Conservation (phyloP, 2,888 invertebrate species). For the Elgonia sp. region DNA sequence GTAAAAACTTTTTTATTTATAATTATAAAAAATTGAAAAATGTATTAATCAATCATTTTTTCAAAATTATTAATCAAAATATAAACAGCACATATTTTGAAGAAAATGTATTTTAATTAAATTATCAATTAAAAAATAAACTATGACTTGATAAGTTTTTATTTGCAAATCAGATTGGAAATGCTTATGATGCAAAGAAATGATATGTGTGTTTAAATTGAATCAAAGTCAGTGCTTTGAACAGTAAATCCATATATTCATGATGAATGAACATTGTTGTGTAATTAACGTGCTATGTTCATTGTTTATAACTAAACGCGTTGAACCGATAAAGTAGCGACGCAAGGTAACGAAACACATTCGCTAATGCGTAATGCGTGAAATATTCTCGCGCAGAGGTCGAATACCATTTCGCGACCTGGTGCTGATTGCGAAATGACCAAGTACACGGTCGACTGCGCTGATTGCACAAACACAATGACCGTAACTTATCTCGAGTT, state of each 20-base stretch:
- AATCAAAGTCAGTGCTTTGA: too few relatives aligned
- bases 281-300: constrained; percentile 15
- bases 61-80: too few relatives aligned
- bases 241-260: too few relatives aligned
- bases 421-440: constrained; percentile 66
- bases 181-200: background rate
- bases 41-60: too few relatives aligned
- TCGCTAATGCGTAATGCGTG: constrained; percentile 68
- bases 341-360: constrained; percentile 39
- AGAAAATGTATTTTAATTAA: too few relatives aligned
- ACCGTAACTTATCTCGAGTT: constrained; percentile 57
- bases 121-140: too few relatives aligned
- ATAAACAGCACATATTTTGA: too few relatives aligned
- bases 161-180: background rate
- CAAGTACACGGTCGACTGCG: constrained; percentile 64
- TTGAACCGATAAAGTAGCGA: constrained; percentile 51
- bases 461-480: constrained; percentile 61
- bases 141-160: too few relatives aligned
- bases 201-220: too few relatives aligned
- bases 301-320: constrained; percentile 41
- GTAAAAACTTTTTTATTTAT: too few relatives aligned
- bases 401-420: constrained; percentile 70
- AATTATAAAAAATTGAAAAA: too few relatives aligned
- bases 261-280: constrained; percentile 10
- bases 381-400: constrained; percentile 69